Base-by-base conservation (phyloP, 2,888 invertebrate species). In the Eumacrocentrus americanus region DNA sequence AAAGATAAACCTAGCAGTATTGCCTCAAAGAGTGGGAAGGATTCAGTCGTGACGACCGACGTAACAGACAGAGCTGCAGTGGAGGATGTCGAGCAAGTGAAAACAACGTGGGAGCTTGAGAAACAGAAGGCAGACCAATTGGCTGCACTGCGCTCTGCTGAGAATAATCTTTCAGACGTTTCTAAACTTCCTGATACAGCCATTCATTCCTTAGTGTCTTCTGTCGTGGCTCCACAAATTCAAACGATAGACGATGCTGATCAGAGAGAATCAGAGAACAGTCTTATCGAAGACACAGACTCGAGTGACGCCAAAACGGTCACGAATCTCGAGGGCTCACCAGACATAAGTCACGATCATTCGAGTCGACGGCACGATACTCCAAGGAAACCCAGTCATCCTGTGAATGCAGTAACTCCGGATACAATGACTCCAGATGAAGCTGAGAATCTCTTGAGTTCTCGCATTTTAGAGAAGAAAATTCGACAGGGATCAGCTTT, bases 391-490 rank as follows among this genome's bases (percentile, higher is more conserved):
- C 55, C 51, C 5, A 42, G 23, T 34, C 61, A 35, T 42, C 48
- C 63, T 14, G 60, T 53, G 44, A 64, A 64, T 35, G 58, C 71
- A 76, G 72, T 74, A 37, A 76, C 84, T 80, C 68, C 85, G 79
- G 82, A 86, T 80, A 78, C 87, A 77, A 91, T 91, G 93, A 94
- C 94, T 67, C 89, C 92, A 55, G 92, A 92, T 75, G 94, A 94
- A 81, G 94, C 93, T 11, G 92, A 94, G 81, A 89, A 91, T 82
- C 84, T 94, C 76, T 86, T 94, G 73, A 94, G 93, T 82, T 88
- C 90, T 73, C 91, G 91, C 50, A 58, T 62, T 25, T 60, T 65
- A 14, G 51, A 58, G 22, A 55, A 58, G 35, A 61, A 35, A 58
- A 58, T 61, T 44, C 91, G 91, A 81, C 89, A 90, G 86, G 91